Evolutionary conservation across 2,797 vertebrate genomes (phyloP).

Genomic region (Myripristis jacobus): DNA sequence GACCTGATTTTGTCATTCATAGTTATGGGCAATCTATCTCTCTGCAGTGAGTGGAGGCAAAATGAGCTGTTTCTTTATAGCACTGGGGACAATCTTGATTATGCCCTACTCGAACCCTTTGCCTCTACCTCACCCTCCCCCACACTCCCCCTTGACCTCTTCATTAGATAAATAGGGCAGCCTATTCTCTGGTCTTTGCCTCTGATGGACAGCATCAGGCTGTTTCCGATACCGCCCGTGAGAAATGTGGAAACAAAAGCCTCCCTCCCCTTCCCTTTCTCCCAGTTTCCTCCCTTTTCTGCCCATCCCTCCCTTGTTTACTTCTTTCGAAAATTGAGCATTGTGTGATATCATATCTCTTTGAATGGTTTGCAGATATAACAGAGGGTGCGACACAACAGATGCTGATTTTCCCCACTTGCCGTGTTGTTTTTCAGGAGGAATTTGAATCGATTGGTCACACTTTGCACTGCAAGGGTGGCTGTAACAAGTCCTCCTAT

Average conservation of each 20-base stretch:
- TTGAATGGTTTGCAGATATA: slow-evolving; percentile 51
- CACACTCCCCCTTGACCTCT: slow-evolving; percentile 65
- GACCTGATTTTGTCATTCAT: not conserved
- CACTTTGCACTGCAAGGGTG: slow-evolving; percentile 55
- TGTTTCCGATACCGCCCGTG: slow-evolving; percentile 72
- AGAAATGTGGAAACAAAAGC: slow-evolving; percentile 72
- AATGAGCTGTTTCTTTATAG: slow-evolving; percentile 26
- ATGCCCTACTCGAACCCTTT: slow-evolving; percentile 40
- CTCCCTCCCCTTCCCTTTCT: slow-evolving; percentile 52
- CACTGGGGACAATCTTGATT: slow-evolving; percentile 50
- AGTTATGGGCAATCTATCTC: slow-evolving; percentile 9
- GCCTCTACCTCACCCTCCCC: slow-evolving; percentile 7
- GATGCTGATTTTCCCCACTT: slow-evolving; percentile 73
- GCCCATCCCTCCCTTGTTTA: slow-evolving; percentile 42
- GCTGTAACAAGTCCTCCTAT: slow-evolving; percentile 64
- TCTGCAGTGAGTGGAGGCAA: slow-evolving; percentile 21
- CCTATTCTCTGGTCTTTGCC: slow-evolving; percentile 62
- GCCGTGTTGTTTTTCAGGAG: slow-evolving; percentile 71
- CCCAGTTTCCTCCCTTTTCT: slow-evolving; percentile 61
- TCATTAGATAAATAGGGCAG: slow-evolving; percentile 74
- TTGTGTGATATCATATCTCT: slow-evolving; percentile 69
- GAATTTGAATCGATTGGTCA: slow-evolving; percentile 79
- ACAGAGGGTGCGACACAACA: slow-evolving; percentile 64
- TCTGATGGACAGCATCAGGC: slow-evolving; percentile 76
- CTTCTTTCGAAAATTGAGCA: slow-evolving; percentile 36